Evolutionary conservation across 2,888 invertebrate species (phyloP).

Genomic region (Melanostoma mellinum): DNA sequence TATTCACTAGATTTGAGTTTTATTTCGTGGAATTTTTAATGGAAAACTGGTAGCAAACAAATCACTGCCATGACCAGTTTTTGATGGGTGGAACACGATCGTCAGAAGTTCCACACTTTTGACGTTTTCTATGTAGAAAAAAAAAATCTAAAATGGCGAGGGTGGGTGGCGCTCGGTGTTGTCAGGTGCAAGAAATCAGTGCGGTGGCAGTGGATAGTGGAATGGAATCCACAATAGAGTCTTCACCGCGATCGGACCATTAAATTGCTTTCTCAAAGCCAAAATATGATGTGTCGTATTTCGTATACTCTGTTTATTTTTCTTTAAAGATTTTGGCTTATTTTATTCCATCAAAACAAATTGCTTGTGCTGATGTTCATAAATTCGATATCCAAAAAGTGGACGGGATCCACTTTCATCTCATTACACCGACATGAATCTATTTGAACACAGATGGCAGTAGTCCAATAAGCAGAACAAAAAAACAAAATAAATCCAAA

Average conservation of each 20-base stretch:
- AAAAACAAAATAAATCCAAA: constrained; percentile 14
- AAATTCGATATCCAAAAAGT: background rate
- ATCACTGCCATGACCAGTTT: constrained; percentile 67
- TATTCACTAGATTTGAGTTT: constrained; percentile 23
- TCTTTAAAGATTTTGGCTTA: too few species aligned
- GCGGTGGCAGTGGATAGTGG: too few species aligned
- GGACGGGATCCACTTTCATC: background rate
- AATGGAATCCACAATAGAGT: too few species aligned
- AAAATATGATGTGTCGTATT: too few species aligned
- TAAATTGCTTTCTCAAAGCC: too few species aligned
- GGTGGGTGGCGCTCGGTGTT: constrained; percentile 61
- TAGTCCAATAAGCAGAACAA: background rate
- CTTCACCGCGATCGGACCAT: too few species aligned
- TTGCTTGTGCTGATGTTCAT: too few species aligned
- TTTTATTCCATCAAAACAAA: too few species aligned
- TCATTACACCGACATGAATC: background rate
- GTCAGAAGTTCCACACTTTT: constrained; percentile 56
- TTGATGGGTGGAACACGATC: constrained; percentile 68
- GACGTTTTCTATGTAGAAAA: constrained; percentile 64
- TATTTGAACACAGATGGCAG: constrained; percentile 28
- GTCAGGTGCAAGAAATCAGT: constrained; percentile 19
- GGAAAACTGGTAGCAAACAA: constrained; percentile 61
- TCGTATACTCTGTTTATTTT: too few species aligned
- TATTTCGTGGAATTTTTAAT: constrained; percentile 34
- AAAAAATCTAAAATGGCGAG: constrained; percentile 69